Conservation (phyloP, 2,113 vertebrate species). For the Oryzias melastigma region DNA sequence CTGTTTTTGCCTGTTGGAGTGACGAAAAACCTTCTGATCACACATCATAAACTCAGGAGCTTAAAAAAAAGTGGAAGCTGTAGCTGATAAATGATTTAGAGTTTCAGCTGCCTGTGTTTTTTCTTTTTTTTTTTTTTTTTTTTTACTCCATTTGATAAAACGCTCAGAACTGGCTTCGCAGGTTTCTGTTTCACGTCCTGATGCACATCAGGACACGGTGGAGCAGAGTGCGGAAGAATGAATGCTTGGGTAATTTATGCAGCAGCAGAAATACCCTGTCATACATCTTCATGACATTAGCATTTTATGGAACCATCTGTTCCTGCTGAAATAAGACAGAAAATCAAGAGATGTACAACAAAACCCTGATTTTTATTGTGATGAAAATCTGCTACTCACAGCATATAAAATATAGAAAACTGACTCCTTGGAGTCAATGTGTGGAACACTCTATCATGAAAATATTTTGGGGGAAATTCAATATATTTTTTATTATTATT, state of each 20-base stretch:
- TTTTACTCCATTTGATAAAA: slow-evolving; percentile 2
- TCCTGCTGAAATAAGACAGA: slow-evolving; percentile 15
- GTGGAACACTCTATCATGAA: too few species aligned
- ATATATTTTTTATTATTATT: too few species aligned
- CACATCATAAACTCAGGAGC: too few species aligned
- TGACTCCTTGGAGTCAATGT: neutral
- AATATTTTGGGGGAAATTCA: too few species aligned
- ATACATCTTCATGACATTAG: slow-evolving; percentile 39
- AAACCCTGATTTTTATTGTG: slow-evolving; percentile 11
- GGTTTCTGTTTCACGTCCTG: slow-evolving; percentile 13
- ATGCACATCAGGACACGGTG: slow-evolving; percentile 32
- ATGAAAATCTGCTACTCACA: neutral
- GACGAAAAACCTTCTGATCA: too few species aligned
- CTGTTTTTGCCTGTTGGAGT: too few species aligned
- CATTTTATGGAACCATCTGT: slow-evolving; percentile 50
- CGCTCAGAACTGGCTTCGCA: neutral
- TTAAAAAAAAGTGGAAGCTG: neutral
- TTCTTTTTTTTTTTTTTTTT: neutral
- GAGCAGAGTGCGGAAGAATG: slow-evolving; percentile 48
- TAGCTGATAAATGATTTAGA: neutral
- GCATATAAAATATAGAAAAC: neutral
- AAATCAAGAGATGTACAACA: slow-evolving; percentile 3
- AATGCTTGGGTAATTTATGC: slow-evolving; percentile 37
- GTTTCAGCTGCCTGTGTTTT: slow-evolving; percentile 7
- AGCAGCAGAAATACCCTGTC: slow-evolving; percentile 19